These are phyloP conservation scores for Aphidoletes aphidimyza DNA, from an alignment of 2,888 invertebrate genomes.

Conservation along the genomic window DNA sequence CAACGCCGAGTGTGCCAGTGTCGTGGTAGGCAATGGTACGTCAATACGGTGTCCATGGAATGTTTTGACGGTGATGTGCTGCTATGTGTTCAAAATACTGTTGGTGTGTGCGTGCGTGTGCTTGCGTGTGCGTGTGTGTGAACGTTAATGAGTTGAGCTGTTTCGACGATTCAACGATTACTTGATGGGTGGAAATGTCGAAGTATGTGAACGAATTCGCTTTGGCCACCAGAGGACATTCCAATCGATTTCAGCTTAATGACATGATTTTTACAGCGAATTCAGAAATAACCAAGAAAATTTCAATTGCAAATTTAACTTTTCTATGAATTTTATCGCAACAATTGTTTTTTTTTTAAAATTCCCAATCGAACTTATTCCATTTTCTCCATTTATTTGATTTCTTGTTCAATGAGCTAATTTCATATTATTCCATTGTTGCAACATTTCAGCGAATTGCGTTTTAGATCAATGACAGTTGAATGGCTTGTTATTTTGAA, in stretches of 20 bases:
- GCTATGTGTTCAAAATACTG: too few relatives aligned
- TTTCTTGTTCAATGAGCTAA: too few relatives aligned
- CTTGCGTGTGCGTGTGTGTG: neutral
- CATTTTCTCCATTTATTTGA: too few relatives aligned
- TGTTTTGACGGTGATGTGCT: neutral
- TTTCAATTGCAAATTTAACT: neutral
- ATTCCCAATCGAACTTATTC: too few relatives aligned
- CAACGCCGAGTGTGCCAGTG: neutral
- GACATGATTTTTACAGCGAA: neutral
- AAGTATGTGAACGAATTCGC: neutral
- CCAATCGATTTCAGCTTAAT: neutral
- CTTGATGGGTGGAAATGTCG: slow-evolving; percentile 1
- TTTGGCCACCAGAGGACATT: neutral
- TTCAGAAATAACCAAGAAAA: too few relatives aligned
- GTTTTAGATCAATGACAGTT: neutral
- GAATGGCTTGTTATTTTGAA: neutral
- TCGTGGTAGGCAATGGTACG: neutral
- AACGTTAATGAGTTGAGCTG: too few relatives aligned
- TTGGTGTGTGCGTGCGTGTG: neutral
- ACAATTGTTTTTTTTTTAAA: too few relatives aligned
- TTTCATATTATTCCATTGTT: too few relatives aligned
- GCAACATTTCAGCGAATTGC: neutral
- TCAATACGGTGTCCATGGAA: neutral
- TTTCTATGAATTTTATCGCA: too few relatives aligned
- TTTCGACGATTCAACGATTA: slow-evolving; percentile 9